These are phyloP conservation scores for Danio tinwini DNA, from an alignment of 2,797 vertebrate genomes.

Conservation along the genomic window DNA sequence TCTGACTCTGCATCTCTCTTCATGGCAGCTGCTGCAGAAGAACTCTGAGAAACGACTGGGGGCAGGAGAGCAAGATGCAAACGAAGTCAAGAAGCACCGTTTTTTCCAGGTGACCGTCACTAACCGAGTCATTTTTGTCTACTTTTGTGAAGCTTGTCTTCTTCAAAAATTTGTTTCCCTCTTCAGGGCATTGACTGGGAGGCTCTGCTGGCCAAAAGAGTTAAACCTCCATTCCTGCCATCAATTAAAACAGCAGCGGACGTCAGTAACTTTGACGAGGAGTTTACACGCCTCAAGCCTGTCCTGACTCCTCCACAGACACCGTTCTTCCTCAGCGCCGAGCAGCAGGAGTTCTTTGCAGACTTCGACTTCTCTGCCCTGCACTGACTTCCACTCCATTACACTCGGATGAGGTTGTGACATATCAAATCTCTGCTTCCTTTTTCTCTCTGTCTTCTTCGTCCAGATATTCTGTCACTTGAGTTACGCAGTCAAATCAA, in stretches of 20 bases:
- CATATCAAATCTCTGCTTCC: constrained; percentile 14
- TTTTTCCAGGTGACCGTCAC: constrained; percentile 86
- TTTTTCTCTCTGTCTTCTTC: constrained; percentile 12
- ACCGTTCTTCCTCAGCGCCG: constrained; percentile 71
- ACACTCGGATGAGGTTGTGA: constrained; percentile 12
- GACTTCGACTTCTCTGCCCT: constrained; percentile 91
- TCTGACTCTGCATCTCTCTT: not conserved
- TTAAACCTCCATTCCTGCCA: constrained; percentile 89
- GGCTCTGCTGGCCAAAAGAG: constrained; percentile 81
- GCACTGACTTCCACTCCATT: constrained; percentile 62
- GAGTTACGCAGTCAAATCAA: constrained; percentile 46
- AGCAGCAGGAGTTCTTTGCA: constrained; percentile 85
- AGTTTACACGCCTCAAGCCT: constrained; percentile 89
- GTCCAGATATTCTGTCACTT: constrained; percentile 22
- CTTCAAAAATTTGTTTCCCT: not conserved
- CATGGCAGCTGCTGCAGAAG: constrained; percentile 89
- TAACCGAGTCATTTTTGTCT: not conserved
- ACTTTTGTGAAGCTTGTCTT: not conserved
- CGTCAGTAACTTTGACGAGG: constrained; percentile 90
- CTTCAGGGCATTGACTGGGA: constrained; percentile 86
- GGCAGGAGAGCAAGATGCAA: constrained; percentile 84
- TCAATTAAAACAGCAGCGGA: constrained; percentile 78
- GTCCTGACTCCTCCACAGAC: constrained; percentile 84
- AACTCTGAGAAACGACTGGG: constrained; percentile 87
- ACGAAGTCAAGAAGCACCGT: constrained; percentile 87